Conservation (phyloP, 2,888 invertebrate genomes). For the Biston stratarius region DNA sequence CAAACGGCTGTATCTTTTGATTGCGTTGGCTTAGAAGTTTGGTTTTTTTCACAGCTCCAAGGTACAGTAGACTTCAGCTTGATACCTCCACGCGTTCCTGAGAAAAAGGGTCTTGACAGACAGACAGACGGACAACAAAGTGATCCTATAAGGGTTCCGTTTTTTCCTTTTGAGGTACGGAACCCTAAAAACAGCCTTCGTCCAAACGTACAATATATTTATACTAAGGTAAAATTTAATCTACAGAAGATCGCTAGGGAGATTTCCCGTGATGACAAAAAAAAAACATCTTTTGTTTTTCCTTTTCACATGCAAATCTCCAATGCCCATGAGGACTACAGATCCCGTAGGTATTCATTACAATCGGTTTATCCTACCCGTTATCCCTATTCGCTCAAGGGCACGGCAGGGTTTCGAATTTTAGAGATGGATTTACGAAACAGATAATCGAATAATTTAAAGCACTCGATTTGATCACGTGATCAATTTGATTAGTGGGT, state of each 20-base stretch:
- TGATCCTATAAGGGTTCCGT: too few relatives aligned
- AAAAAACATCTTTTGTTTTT: constrained; percentile 15
- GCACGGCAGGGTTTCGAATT: constrained; percentile 17
- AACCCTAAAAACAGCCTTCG: too few relatives aligned
- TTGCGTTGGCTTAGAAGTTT: too few relatives aligned
- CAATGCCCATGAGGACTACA: constrained; percentile 4
- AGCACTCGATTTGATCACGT: neutral
- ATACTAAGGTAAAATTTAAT: constrained; percentile 3
- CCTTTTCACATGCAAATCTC: constrained; percentile 15
- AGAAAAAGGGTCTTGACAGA: too few relatives aligned
- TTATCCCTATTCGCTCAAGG: constrained; percentile 29
- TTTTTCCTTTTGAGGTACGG: too few relatives aligned
- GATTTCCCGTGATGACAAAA: neutral
- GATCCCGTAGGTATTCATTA: constrained; percentile 19
- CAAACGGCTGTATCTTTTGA: too few relatives aligned
- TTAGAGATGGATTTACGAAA: neutral
- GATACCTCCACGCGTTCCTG: too few relatives aligned
- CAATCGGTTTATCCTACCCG: constrained; percentile 30
- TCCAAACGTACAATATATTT: neutral
- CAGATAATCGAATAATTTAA: neutral
- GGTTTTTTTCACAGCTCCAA: too few relatives aligned
- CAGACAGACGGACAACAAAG: too few relatives aligned
- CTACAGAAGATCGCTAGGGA: neutral
- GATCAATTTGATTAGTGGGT: neutral
- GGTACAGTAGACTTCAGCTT: too few relatives aligned